Conservation (phyloP, 2,888 invertebrate species). For the Drosophila histrio region DNA sequence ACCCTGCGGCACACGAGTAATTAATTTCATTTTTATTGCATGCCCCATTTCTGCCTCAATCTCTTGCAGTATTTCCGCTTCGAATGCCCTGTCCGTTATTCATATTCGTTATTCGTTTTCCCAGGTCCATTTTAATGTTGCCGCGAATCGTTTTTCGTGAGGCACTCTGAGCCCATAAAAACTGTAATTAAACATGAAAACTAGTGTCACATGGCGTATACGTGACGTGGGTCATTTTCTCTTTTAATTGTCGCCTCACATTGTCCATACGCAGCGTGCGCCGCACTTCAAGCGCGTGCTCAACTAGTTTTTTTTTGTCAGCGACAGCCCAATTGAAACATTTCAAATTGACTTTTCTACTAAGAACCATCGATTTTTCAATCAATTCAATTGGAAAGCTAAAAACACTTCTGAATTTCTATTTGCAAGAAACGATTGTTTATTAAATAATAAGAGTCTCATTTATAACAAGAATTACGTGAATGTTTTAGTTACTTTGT, state of each 20-base stretch:
- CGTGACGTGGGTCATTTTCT: conserved; percentile 61
- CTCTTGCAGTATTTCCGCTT: conserved; percentile 26
- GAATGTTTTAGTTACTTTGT: too few relatives aligned
- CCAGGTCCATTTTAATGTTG: conserved; percentile 32
- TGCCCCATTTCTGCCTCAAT: conserved; percentile 42
- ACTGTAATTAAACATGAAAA: conserved; percentile 74
- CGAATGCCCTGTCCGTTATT: conserved; percentile 38
- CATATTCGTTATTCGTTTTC: conserved; percentile 23
- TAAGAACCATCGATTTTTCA: conserved; percentile 24
- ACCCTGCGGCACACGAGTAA: conserved; percentile 49
- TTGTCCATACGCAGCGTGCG: conserved; percentile 54
- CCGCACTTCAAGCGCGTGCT: conserved; percentile 16
- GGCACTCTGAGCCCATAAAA: conserved; percentile 61
- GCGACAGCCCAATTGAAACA: conserved; percentile 7
- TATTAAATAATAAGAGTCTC: neutral
- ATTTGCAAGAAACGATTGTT: neutral
- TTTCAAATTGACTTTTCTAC: conserved; percentile 21
- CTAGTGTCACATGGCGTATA: conserved; percentile 77
- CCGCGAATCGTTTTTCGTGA: conserved; percentile 58
- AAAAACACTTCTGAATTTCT: neutral
- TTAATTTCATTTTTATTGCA: conserved; percentile 76
- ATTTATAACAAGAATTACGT: neutral
- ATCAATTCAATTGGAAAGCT: neutral
- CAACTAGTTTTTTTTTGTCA: conserved; percentile 19
- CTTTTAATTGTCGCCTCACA: conserved; percentile 55